Percentiles rank a stretch among this genome's conserved stretches.
These are phyloP conservation scores for Protodeltote pygarga DNA, from an alignment of 2,888 invertebrate genomes.

Conservation along the genomic window DNA sequence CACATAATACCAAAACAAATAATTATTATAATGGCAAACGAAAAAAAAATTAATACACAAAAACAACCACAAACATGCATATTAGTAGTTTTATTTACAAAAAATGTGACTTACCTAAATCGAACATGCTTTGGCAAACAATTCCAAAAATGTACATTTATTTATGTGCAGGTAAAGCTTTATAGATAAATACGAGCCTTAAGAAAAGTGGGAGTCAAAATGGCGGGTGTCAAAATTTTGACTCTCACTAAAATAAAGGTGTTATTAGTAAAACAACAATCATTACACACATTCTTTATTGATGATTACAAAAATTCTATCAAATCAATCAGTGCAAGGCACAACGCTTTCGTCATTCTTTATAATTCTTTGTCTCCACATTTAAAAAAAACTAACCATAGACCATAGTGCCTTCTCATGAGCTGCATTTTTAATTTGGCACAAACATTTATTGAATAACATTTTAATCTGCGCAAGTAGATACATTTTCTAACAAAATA, in stretches of 20 bases:
- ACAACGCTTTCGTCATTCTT: slow-evolving; percentile 30
- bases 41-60: slow-evolving; percentile 6
- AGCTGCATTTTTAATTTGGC: slow-evolving; percentile 37
- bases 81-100: slow-evolving; percentile 57
- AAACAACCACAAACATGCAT: slow-evolving; percentile 47
- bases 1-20: slow-evolving; percentile 1
- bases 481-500: slow-evolving; percentile 32
- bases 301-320: slow-evolving; percentile 52
- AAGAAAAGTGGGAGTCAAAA: no score
- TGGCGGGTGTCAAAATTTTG: no score
- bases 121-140: slow-evolving; percentile 49
- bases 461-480: slow-evolving; percentile 20
- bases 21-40: not conserved
- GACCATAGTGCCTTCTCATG: slow-evolving; percentile 7
- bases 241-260: slow-evolving; percentile 40
- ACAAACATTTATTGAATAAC: slow-evolving; percentile 24
- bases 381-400: slow-evolving; percentile 10
- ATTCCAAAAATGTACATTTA: slow-evolving; percentile 27
- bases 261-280: slow-evolving; percentile 49
- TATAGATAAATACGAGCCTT: slow-evolving; percentile 7
- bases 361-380: slow-evolving; percentile 9
- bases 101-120: slow-evolving; percentile 53
- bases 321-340: slow-evolving; percentile 48
- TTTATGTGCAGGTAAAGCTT: slow-evolving; percentile 38
- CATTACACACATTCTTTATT: slow-evolving; percentile 59